Conservation (phyloP, 2,113 vertebrate species). For the Cichladusa arquata region DNA sequence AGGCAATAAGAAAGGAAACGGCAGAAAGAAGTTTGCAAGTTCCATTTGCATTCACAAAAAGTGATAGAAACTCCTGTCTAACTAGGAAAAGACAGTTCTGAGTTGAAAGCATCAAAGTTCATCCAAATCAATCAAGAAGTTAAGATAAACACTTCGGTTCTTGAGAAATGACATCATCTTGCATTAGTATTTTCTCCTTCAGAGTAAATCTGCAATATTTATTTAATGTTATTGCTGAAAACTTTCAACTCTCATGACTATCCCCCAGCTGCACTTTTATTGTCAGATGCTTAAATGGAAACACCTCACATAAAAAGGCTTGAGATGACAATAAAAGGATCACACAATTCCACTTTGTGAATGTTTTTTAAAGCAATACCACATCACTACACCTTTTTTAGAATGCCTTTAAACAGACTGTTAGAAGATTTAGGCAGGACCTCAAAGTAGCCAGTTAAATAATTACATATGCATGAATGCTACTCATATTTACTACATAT, state of each 20-base stretch:
- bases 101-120: background rate
- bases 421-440: conserved; percentile 5
- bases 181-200: background rate
- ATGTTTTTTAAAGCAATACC: background rate
- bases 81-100: background rate
- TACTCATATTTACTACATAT: background rate
- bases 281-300: background rate
- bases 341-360: background rate
- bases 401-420: background rate
- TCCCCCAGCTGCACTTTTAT: background rate
- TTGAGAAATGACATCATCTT: background rate
- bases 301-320: background rate
- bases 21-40: background rate
- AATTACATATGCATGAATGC: background rate
- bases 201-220: background rate
- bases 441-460: conserved; percentile 12
- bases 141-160: background rate
- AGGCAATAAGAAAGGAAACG: background rate
- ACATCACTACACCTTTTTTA: background rate
- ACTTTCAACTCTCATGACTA: background rate
- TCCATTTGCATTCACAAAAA: background rate
- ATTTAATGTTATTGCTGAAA: background rate
- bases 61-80: background rate
- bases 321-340: background rate
- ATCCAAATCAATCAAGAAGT: background rate